Base-by-base conservation (phyloP, 2,888 invertebrate genomes). In the Mayetiola destructor region DNA sequence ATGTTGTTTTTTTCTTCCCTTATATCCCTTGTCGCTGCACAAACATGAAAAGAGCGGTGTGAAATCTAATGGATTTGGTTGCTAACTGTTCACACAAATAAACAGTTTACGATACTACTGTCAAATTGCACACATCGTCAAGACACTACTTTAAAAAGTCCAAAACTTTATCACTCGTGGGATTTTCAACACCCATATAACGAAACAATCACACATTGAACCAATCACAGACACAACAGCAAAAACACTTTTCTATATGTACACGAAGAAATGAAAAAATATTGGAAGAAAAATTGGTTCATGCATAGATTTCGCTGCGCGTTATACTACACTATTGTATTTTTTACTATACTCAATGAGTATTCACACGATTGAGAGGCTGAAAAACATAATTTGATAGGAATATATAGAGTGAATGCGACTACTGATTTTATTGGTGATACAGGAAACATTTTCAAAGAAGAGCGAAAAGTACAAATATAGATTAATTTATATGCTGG, bases 401-500 rank as follows among this genome's bases (percentile, higher is more conserved):
- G 27, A 32, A 37, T 9, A 37, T 37, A 12, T 37, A n/a, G 9
- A n/a, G 27, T 27, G 27, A 12, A 14, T 27, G 48, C 27, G 20
- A n/a, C n/a, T 42, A 23, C 6, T 12, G 12, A 23, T 21, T 42
- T 21, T n/a, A 48, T 48, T 27, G 48, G 27, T n/a, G 23, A 27
- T 48, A 48, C 27, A 48, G 48, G 6, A 48, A 27, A 48, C 14
- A 27, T 48, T n/a, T 27, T 48, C 27, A 23, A 48, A 48, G 48
- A 48, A 48, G 48, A 48, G 48, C 27, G 48, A 48, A 48, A 27
- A 27, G 48, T 48, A 48, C 48, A 27, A 48, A 27, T n/a, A n/a
- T 48, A 48, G 48, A 48, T 48, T 27, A 48, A 48, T 48, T 48
- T 48, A n/a, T n/a, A n/a, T n/a, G n/a, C n/a, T n/a, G n/a, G n/a